Evolutionary conservation across 2,113 vertebrate species (phyloP).

Genomic region (Lepus americanus): DNA sequence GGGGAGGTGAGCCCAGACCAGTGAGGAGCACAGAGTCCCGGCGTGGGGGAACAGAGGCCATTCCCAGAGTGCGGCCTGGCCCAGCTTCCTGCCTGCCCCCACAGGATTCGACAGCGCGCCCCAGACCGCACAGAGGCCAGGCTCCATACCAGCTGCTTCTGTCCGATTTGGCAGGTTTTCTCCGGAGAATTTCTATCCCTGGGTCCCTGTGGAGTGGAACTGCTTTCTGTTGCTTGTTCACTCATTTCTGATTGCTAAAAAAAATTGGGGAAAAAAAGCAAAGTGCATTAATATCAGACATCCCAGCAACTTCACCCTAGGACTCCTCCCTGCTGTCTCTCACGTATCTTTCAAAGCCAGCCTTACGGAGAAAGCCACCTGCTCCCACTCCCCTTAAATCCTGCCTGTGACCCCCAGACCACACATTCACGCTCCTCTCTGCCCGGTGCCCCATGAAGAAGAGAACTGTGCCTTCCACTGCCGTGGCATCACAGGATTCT

Average conservation of each 20-base stretch:
- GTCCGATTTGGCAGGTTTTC: constrained; percentile 58
- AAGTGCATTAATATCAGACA: not conserved
- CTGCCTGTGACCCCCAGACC: not conserved
- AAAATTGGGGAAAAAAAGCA: not conserved
- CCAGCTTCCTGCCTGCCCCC: not conserved
- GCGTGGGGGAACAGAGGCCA: not conserved
- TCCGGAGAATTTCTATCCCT: constrained; percentile 52
- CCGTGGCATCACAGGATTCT: not conserved
- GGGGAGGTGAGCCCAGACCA: not conserved
- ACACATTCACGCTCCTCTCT: not conserved
- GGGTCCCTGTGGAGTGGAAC: constrained; percentile 6
- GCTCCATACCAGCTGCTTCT: constrained; percentile 85
- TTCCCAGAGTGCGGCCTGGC: not conserved
- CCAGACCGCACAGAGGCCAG: not conserved
- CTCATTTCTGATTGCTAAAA: constrained; percentile 80
- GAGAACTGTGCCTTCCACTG: not conserved
- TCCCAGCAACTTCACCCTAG: not conserved
- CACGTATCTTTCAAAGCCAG: not conserved
- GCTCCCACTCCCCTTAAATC: not conserved
- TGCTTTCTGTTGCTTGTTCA: constrained; percentile 42
- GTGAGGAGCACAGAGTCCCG: not conserved
- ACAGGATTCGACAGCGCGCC: not conserved
- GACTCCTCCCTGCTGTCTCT: not conserved
- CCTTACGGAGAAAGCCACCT: not conserved
- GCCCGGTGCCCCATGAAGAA: not conserved